Conservation (phyloP, 2,797 vertebrate species). For the Limosa lapponica region DNA sequence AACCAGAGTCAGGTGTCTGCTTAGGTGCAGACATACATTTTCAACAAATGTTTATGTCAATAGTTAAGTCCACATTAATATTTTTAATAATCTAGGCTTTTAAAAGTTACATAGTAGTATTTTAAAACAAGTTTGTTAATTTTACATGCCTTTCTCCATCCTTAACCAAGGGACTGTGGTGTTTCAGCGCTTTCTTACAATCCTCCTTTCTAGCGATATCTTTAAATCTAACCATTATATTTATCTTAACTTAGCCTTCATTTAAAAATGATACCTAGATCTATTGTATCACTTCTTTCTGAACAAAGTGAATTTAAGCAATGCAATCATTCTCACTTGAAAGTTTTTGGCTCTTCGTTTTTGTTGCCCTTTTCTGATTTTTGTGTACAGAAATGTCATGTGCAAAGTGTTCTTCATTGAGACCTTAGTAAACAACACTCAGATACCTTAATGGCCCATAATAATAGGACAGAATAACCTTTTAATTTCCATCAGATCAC, state of each 20-base stretch:
- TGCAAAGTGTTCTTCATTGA: not conserved
- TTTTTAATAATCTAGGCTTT: not conserved
- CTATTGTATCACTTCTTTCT: not conserved
- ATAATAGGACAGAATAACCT: not conserved
- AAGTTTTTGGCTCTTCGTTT: not conserved
- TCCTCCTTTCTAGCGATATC: fast-evolving
- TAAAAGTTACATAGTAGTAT: not conserved
- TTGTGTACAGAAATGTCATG: not conserved
- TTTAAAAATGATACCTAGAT: not conserved
- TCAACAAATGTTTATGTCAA: not conserved
- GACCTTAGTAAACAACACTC: not conserved
- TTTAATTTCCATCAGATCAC: not conserved
- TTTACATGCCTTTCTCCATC: not conserved
- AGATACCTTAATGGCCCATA: not conserved
- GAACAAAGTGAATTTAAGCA: not conserved
- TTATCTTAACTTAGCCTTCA: not conserved
- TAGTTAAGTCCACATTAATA: not conserved
- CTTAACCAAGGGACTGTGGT: not conserved
- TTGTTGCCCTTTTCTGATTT: not conserved
- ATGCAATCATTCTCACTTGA: not conserved
- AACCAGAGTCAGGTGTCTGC: not conserved
- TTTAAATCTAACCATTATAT: not conserved
- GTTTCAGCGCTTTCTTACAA: not conserved
- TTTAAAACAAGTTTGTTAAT: not conserved
- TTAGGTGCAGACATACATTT: not conserved